Percentiles rank a stretch among this genome's conserved stretches.
Evolutionary conservation across 1,140 invertebrate species (phyloP).

Genomic region (Brachionus sp.): DNA sequence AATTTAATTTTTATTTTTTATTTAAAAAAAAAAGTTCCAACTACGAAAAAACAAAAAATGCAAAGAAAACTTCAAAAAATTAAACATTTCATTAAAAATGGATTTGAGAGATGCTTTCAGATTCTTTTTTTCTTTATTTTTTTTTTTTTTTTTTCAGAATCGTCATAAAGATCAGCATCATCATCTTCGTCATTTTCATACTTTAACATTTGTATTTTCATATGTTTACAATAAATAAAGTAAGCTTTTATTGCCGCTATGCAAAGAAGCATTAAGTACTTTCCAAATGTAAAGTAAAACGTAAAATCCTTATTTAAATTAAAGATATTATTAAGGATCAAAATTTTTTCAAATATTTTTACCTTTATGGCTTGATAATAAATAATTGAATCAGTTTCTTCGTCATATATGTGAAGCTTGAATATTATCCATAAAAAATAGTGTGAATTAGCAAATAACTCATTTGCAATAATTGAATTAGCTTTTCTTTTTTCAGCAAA

Average conservation of each 20-base stretch:
- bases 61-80: background rate
- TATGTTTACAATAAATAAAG: background rate
- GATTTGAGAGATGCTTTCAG: too few relatives aligned
- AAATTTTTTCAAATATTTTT: background rate
- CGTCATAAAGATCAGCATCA: background rate
- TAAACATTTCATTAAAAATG: background rate
- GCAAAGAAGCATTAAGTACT: background rate
- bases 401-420: background rate
- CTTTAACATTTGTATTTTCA: background rate
- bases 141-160: too few relatives aligned
- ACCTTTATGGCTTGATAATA: background rate
- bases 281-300: background rate
- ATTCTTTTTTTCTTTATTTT: background rate
- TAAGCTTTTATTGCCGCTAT: background rate
- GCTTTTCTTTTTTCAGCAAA: background rate
- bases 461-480: background rate
- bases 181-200: background rate
- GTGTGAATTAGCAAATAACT: background rate
- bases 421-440: background rate
- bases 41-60: background rate
- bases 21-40: background rate
- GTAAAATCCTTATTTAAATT: background rate
- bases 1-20: background rate
- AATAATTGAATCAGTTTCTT: background rate
- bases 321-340: background rate